Evolutionary conservation across 64 coral and sea anemone genomes (phyloP), one percentile per base, ranked within the genome.

Genomic region (Astreopora myriophthalma): DNA sequence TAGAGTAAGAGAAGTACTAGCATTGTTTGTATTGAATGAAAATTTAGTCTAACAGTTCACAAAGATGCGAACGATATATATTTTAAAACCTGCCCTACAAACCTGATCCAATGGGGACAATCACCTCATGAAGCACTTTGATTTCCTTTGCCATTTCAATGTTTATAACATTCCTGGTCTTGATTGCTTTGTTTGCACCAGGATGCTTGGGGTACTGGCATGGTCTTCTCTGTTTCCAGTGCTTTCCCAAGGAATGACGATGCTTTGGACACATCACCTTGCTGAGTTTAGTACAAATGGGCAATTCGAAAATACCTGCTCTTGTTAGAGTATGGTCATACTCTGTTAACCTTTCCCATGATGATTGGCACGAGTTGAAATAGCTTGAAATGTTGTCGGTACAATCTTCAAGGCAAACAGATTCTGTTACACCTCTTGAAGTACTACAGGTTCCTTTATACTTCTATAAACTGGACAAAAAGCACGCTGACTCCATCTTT

Each of bases 211-310:
- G 88, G 51, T 90, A 90, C 70, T 90, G 88, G 51, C 88, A 90
- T 51, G 88, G 77, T 29, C 32, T 80, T 34, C 34, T 48, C 63
- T 61, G 35, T 51, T 55, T 75, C 88, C 75, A 90, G 49, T 69
- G 55, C 49, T 32, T 79, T 49, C 88, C 88, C 20, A 90, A 64
- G 37, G 58, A 69, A 71, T 90, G 76, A 24, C 88, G 75, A 69
- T 90, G 88, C 68, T 81, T 90, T 32, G 88, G 88, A 20, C 88
- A 81, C 33, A 81, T 87, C 63, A 87, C 33, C 37, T 51, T 49
- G 2, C 55, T 67, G 16, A 32, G 22, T 3, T 52, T 1, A 31
- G 72, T 51, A 20, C 39, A 70, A 28, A 70, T 6, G 0, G 24
- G 67, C 7, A 30, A 70, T 12, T 70, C 25, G 26, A 70, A 70